These are phyloP conservation scores for Rousettus madagascariensis DNA, from an alignment of 2,797 vertebrate genomes.

Conservation along the genomic window DNA sequence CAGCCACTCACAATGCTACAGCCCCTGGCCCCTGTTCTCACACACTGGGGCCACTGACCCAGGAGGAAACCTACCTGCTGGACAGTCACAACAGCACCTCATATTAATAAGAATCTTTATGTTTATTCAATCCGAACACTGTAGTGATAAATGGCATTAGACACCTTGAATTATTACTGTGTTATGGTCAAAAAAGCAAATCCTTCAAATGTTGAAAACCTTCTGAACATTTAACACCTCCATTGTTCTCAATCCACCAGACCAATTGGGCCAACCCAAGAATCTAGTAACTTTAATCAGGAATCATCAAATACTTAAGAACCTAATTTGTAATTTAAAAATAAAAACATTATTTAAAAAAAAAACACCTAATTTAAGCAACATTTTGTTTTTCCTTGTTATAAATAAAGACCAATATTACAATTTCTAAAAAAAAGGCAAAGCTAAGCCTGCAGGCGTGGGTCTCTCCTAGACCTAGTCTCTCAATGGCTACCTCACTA, in stretches of 20 bases:
- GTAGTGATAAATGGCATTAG: background rate
- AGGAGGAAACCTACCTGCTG: background rate
- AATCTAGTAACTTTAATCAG: background rate
- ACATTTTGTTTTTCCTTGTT: background rate
- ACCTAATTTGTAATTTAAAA: background rate
- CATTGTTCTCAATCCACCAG: background rate
- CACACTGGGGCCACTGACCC: background rate
- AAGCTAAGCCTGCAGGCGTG: background rate
- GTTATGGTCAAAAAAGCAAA: background rate
- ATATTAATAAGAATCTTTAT: background rate
- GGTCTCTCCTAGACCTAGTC: background rate
- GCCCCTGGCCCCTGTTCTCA: background rate
- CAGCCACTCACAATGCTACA: too few species aligned
- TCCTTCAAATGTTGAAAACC: background rate
- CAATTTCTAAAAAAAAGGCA: background rate
- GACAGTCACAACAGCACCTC: background rate
- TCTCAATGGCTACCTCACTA: background rate
- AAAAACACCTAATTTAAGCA: background rate
- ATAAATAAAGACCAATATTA: background rate
- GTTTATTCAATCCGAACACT: background rate
- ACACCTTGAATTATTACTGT: background rate
- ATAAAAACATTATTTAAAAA: too few species aligned
- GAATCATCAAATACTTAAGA: background rate
- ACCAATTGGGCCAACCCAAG: background rate
- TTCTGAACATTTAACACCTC: background rate